phyloP scores from a whole-genome alignment of 2,113 vertebrate species.

The Machaerirhynchus nigripectus region DNA sequence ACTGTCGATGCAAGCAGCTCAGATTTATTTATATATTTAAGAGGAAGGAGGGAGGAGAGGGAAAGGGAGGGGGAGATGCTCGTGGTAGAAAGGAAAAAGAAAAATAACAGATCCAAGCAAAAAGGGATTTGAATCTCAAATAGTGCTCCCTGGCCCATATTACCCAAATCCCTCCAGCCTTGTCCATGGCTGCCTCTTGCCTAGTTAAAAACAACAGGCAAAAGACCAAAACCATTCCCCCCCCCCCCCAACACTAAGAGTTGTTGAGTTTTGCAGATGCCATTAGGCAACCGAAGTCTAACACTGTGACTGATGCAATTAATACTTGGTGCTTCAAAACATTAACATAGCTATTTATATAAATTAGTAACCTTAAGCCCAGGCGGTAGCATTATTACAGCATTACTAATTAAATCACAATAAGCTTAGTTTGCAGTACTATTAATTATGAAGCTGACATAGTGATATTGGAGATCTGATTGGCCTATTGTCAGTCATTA shows the following conservation, averaged over 20 bases:
- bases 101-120: slow-evolving; percentile 57
- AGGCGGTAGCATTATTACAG: slow-evolving; percentile 52
- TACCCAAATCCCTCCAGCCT: slow-evolving; percentile 59
- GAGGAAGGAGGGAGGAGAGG: slow-evolving; percentile 28
- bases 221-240: slow-evolving; percentile 37
- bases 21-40: slow-evolving; percentile 72
- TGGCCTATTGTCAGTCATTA: slow-evolving; percentile 54
- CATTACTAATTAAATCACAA: slow-evolving; percentile 70
- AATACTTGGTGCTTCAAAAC: slow-evolving; percentile 64
- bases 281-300: slow-evolving; percentile 34
- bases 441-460: slow-evolving; percentile 65
- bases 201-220: slow-evolving; percentile 56
- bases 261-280: slow-evolving; percentile 42
- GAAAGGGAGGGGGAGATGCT: slow-evolving; percentile 26
- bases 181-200: slow-evolving; percentile 32
- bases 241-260: neutral
- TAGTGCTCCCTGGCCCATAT: slow-evolving; percentile 47
- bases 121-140: slow-evolving; percentile 66
- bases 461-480: slow-evolving; percentile 50
- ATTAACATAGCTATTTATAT: slow-evolving; percentile 66
- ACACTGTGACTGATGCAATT: slow-evolving; percentile 46
- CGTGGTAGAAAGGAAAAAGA: neutral
- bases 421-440: slow-evolving; percentile 60
- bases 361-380: slow-evolving; percentile 67
- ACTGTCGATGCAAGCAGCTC: slow-evolving; percentile 68